phyloP scores from a whole-genome alignment of 2,797 vertebrate genomes.

The Falco columbarius region DNA sequence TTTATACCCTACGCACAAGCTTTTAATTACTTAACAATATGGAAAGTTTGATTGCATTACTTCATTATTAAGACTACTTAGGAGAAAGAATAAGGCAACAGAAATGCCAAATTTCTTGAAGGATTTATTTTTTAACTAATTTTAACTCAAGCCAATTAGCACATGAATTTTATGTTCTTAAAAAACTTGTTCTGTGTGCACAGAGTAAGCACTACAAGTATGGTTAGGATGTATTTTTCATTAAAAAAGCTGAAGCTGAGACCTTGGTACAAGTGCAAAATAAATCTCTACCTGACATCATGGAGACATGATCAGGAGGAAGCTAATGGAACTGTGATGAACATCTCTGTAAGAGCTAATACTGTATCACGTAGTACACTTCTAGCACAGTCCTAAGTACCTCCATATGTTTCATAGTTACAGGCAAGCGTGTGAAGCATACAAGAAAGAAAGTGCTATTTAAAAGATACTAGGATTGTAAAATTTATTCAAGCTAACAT shows the following conservation, averaged over 20 bases:
- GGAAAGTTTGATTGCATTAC: not conserved
- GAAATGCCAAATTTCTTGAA: not conserved
- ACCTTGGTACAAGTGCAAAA: not conserved
- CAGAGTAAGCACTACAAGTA: not conserved
- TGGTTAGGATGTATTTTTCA: not conserved
- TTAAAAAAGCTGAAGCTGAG: not conserved
- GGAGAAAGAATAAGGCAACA: not conserved
- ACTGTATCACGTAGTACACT: not conserved
- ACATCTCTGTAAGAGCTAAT: not conserved
- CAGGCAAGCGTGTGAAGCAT: not conserved
- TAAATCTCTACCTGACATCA: not conserved
- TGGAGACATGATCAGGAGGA: not conserved
- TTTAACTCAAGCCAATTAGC: not conserved
- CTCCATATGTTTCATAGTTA: not conserved
- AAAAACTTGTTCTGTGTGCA: not conserved
- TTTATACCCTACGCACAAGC: not conserved
- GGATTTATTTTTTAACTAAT: not conserved
- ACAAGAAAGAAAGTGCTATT: not conserved
- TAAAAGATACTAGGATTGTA: not conserved
- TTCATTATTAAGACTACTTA: not conserved
- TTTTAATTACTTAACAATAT: conserved; percentile 32
- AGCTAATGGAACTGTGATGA: not conserved
- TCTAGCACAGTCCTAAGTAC: not conserved
- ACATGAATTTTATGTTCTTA: not conserved
- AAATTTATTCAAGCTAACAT: not conserved